These are phyloP conservation scores for Pandemis cinnamomeana DNA, from an alignment of 2,888 invertebrate genomes.

Conservation along the genomic window DNA sequence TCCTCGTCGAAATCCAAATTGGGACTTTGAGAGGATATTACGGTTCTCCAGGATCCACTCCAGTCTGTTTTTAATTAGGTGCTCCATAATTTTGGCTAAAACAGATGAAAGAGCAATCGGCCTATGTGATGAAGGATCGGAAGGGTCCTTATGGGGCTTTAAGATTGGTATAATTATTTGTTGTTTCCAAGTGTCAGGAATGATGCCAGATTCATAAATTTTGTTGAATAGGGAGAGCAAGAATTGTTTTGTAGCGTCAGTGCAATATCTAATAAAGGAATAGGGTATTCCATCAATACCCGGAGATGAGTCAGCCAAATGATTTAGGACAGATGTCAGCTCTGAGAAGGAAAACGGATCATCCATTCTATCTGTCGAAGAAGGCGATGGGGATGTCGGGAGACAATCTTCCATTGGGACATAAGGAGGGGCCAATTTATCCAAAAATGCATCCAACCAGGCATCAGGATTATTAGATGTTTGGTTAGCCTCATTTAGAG, in stretches of 20 bases:
- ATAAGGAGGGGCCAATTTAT: not conserved
- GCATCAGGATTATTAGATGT: not conserved
- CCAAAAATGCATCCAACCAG: not conserved
- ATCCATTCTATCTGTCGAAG: not conserved
- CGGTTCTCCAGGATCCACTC: not conserved
- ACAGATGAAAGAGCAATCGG: not conserved
- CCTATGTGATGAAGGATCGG: not conserved
- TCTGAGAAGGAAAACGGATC: too few species aligned
- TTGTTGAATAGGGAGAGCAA: not conserved
- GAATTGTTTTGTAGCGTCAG: not conserved
- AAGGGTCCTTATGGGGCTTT: not conserved
- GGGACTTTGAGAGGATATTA: not conserved
- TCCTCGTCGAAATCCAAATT: not conserved
- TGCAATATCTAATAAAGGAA: not conserved
- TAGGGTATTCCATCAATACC: not conserved
- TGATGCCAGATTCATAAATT: not conserved
- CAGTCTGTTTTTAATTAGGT: not conserved
- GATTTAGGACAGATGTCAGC: too few species aligned
- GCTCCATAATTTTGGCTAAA: not conserved
- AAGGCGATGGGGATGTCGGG: not conserved
- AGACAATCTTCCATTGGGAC: not conserved
- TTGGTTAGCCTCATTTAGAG: not conserved
- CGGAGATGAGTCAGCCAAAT: too few species aligned
- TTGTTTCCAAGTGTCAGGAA: not conserved
- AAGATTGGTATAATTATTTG: not conserved